Base-by-base conservation (phyloP, 2,797 vertebrate genomes). In the Enteromius treurensis region DNA sequence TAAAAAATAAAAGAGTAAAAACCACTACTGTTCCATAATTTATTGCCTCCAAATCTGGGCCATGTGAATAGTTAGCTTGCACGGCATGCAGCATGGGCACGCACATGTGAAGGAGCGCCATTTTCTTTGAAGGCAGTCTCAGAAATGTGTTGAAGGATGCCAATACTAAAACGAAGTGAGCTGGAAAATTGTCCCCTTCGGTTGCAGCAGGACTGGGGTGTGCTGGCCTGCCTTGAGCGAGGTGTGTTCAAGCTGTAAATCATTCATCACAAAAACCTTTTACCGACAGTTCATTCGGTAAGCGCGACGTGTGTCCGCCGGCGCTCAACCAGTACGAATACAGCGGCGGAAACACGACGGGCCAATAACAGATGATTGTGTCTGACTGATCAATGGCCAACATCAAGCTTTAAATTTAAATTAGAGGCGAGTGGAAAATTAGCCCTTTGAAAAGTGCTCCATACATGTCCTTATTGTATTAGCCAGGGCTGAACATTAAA, bases 11-110 rank as follows among this genome's bases (percentile, higher is more conserved):
- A 93, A 77, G n/a, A 17, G 10, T 29, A 40, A 9, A 47, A 47
- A 14, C 58, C 55, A 94, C 92, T 91, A 94, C 92, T 91, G 84
- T 92, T 95, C 88, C 94, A 95, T 95, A 92, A 95, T 94, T 94
- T 90, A 95, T 95, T 89, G 67, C 81, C 88, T 74, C 65, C 88
- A 91, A 93, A 95, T 93, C 92, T 93, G 87, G 92, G 93, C 84
- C 92, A n/a, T 85, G 84, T 86, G 86, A 90, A 71, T 85, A 89
- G 90, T 91, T 93, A 93, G 89, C 91, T 93, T 93, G 92, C 92
- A 90, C 86, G 89, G 86, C 87, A 90, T 93, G 87, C 89, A 87
- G 89, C 89, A 88, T 82, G 21, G 58, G 40, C 65, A 73, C 64
- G 71, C 73, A 77, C 78, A 78, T 60, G 55, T 78, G 73, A 78